Percentiles rank a stretch among this genome's conserved stretches.
phyloP scores from a whole-genome alignment of 1,140 invertebrate genomes.

The Phortica variegata region DNA sequence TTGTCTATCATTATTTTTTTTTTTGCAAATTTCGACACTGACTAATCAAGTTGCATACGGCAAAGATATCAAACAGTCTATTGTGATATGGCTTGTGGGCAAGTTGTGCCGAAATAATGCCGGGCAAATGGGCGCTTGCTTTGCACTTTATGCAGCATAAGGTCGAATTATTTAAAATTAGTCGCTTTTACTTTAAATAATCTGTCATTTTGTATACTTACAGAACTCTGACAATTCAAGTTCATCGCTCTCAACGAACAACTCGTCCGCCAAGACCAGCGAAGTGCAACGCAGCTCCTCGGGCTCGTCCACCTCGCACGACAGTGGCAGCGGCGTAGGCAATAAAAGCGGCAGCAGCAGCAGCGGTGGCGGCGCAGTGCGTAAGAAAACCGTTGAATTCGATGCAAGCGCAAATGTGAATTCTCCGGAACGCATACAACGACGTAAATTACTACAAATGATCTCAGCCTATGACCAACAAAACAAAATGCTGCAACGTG shows the following conservation, averaged over 20 bases:
- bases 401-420: neutral
- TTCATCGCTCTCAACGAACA: slow-evolving; percentile 14
- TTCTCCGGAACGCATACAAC: slow-evolving; percentile 25
- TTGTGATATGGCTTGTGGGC: slow-evolving; percentile 21
- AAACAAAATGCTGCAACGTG: slow-evolving; percentile 42
- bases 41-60: slow-evolving; percentile 21
- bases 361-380: neutral
- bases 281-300: slow-evolving; percentile 36
- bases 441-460: slow-evolving; percentile 39
- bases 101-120: slow-evolving; percentile 14
- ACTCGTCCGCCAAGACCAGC: slow-evolving; percentile 21
- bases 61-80: neutral
- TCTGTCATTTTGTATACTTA: too few species aligned
- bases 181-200: neutral
- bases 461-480: slow-evolving; percentile 46
- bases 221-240: slow-evolving; percentile 42
- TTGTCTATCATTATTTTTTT: too few species aligned
- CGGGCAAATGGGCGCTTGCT: slow-evolving; percentile 22
- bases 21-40: too few species aligned
- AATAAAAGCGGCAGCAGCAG: neutral
- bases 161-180: neutral
- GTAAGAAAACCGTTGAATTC: neutral
- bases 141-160: neutral
- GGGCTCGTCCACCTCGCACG: slow-evolving; percentile 31
- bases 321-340: too few species aligned